These are phyloP conservation scores for Pseudochirops corinnae DNA, from an alignment of 2,797 vertebrate genomes.

Conservation along the genomic window DNA sequence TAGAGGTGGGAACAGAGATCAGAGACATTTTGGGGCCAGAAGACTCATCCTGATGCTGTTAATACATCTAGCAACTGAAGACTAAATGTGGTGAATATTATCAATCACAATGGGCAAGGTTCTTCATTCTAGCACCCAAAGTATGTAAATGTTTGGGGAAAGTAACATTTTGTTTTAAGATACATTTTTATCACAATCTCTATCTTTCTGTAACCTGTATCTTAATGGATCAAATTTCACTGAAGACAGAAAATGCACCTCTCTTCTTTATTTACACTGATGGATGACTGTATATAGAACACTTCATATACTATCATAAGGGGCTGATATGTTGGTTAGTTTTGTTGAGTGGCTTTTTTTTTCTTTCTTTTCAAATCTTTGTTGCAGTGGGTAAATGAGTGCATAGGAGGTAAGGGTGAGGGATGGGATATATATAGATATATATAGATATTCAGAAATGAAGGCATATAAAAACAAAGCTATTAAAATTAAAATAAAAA, in stretches of 20 bases:
- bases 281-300: background rate
- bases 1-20: background rate
- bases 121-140: background rate
- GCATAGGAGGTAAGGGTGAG: background rate
- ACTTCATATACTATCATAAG: background rate
- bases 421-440: background rate
- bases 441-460: background rate
- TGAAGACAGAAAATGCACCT: background rate
- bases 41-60: conserved; percentile 53
- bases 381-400: background rate
- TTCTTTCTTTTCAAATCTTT: background rate
- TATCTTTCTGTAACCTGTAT: conserved; percentile 11
- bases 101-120: conserved; percentile 12
- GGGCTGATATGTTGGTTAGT: background rate
- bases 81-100: conserved; percentile 1
- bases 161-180: conserved; percentile 43
- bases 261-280: background rate
- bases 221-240: conserved; percentile 24
- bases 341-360: background rate
- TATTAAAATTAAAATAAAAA: background rate
- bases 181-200: conserved; percentile 15
- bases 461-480: background rate
- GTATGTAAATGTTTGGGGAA: conserved; percentile 38
- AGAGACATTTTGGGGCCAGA: conserved; percentile 57
- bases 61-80: conserved; percentile 50